These are phyloP conservation scores for Murina feae DNA, from an alignment of 2,113 vertebrate genomes.

Conservation along the genomic window DNA sequence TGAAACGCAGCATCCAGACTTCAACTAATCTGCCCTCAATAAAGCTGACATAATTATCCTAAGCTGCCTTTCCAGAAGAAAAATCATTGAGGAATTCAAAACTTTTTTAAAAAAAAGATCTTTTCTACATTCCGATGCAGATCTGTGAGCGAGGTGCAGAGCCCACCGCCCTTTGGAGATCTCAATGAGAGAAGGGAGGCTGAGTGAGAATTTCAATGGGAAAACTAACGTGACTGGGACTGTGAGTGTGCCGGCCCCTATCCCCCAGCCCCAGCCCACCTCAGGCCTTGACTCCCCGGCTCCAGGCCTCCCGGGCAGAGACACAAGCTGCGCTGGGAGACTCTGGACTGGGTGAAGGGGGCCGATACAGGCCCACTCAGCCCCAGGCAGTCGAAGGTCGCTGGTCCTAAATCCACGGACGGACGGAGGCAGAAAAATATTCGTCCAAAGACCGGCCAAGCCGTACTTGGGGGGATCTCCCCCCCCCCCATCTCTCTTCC, in stretches of 20 bases:
- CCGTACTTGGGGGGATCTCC: not conserved
- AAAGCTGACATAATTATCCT: constrained; percentile 99
- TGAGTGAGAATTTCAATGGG: constrained; percentile 81
- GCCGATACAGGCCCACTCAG: not conserved
- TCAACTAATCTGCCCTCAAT: constrained; percentile 95
- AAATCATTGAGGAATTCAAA: constrained; percentile 98
- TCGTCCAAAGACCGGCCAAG: not conserved
- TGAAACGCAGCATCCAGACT: constrained; percentile 91
- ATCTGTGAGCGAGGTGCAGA: constrained; percentile 80
- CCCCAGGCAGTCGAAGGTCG: not conserved
- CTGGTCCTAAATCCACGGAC: not conserved
- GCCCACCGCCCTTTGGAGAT: constrained; percentile 80
- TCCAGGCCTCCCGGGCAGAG: not conserved
- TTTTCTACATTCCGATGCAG: constrained; percentile 93
- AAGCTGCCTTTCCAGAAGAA: constrained; percentile 96
- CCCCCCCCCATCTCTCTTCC: not conserved
- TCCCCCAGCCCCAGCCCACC: not conserved
- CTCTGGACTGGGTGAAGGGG: not conserved
- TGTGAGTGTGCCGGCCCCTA: not conserved
- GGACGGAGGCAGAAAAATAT: not conserved
- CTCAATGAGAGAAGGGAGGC: constrained; percentile 75
- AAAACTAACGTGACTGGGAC: constrained; percentile 79
- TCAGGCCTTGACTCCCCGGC: not conserved
- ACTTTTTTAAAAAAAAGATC: constrained; percentile 84
- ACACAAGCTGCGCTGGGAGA: not conserved